Evolutionary conservation across 2,113 vertebrate genomes (phyloP).

Genomic region (Dascyllus trimaculatus): DNA sequence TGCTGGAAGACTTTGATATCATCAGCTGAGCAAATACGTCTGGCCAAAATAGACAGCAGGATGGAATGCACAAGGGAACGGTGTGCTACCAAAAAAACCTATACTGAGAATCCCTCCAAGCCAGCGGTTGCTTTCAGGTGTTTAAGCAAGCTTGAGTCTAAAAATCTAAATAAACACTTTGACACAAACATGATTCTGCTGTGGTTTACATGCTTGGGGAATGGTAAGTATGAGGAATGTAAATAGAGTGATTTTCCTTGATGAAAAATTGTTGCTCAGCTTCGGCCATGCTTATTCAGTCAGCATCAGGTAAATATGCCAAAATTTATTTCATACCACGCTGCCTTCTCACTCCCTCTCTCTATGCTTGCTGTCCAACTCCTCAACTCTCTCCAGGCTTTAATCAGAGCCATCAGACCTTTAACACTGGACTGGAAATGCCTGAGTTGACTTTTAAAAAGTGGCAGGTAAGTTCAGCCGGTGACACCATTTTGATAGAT

Average conservation of each 20-base stretch:
- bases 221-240: conserved; percentile 61
- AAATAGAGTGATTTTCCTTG: conserved; percentile 64
- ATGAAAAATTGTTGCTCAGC: conserved; percentile 27
- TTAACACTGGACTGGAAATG: neutral
- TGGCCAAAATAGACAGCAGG: conserved; percentile 69
- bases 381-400: neutral
- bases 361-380: neutral
- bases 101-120: conserved; percentile 43
- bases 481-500: neutral
- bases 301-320: conserved; percentile 20
- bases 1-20: conserved; percentile 36
- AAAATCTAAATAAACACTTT: conserved; percentile 69
- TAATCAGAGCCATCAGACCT: conserved; percentile 2
- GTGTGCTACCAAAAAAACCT: conserved; percentile 50
- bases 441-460: neutral
- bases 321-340: conserved; percentile 48
- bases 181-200: conserved; percentile 48
- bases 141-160: conserved; percentile 46
- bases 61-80: conserved; percentile 48
- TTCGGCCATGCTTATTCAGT: conserved; percentile 33
- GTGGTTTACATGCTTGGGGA: conserved; percentile 40
- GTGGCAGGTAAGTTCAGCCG: neutral
- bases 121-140: conserved; percentile 52
- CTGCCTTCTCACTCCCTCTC: neutral
- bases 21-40: conserved; percentile 34